Evolutionary conservation across 2,797 vertebrate species (phyloP).

Genomic region (Agapornis canus): DNA sequence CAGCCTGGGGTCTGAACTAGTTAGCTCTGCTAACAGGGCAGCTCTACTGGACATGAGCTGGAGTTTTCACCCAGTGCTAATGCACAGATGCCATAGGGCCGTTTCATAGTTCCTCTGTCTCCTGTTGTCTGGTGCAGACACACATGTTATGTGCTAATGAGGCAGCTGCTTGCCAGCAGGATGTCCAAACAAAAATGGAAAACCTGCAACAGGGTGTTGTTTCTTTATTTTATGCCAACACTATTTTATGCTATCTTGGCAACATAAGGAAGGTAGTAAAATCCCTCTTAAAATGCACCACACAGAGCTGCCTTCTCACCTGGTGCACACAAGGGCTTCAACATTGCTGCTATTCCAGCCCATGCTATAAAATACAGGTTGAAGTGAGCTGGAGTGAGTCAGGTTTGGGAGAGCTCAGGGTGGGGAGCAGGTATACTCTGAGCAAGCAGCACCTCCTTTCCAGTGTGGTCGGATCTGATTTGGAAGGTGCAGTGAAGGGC

Average conservation of each 20-base stretch:
- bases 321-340: background rate
- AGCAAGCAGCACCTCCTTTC: background rate
- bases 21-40: background rate
- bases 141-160: background rate
- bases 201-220: background rate
- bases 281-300: background rate
- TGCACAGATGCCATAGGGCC: background rate
- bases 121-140: background rate
- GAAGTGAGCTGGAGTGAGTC: background rate
- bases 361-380: background rate
- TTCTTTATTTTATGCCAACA: background rate
- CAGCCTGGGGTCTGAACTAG: background rate
- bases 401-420: background rate
- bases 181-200: background rate
- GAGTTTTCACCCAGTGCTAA: background rate
- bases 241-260: background rate
- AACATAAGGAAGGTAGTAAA: background rate
- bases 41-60: background rate
- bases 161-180: background rate
- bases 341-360: background rate
- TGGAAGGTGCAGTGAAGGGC: background rate
- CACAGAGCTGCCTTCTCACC: background rate
- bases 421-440: background rate
- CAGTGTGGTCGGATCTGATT: background rate
- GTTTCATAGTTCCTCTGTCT: background rate